Percentiles rank a stretch among this genome's conserved stretches.
These are phyloP conservation scores for Nomada ruficornis DNA, from an alignment of 2,888 invertebrate genomes.

Conservation along the genomic window DNA sequence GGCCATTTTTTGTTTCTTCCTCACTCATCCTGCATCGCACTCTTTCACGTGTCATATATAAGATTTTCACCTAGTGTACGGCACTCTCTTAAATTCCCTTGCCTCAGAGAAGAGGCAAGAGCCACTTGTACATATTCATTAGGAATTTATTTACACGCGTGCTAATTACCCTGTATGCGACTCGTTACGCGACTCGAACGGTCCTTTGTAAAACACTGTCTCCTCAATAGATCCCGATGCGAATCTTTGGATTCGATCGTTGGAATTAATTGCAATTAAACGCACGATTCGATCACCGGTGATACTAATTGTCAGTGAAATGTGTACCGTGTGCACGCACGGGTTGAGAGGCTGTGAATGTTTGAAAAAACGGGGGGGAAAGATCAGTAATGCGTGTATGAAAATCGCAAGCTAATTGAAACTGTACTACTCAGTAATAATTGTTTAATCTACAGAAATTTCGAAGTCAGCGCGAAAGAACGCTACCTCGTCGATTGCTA, in stretches of 20 bases:
- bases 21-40: slow-evolving; percentile 36
- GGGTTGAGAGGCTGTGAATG: neutral
- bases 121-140: slow-evolving; percentile 82
- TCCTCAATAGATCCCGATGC: slow-evolving; percentile 7
- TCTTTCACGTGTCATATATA: slow-evolving; percentile 63
- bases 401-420: slow-evolving; percentile 15
- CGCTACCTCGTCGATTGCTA: neutral
- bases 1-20: slow-evolving; percentile 19
- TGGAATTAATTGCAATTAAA: neutral
- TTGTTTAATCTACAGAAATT: neutral
- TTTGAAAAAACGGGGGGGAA: neutral
- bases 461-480: neutral
- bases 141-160: slow-evolving; percentile 84
- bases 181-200: slow-evolving; percentile 48
- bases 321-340: neutral
- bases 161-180: slow-evolving; percentile 75
- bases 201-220: slow-evolving; percentile 54
- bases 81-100: slow-evolving; percentile 71
- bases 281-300: neutral
- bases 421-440: neutral
- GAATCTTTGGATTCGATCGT: slow-evolving; percentile 3
- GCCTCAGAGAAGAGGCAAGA: slow-evolving; percentile 41
- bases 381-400: neutral
- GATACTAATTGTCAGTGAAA: neutral
- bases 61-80: slow-evolving; percentile 72